A percentile compares a stretch with the other conserved stretches of the same genome.
Conservation (phyloP, 2,113 vertebrate species). For the Odocoileus virginianus region DNA sequence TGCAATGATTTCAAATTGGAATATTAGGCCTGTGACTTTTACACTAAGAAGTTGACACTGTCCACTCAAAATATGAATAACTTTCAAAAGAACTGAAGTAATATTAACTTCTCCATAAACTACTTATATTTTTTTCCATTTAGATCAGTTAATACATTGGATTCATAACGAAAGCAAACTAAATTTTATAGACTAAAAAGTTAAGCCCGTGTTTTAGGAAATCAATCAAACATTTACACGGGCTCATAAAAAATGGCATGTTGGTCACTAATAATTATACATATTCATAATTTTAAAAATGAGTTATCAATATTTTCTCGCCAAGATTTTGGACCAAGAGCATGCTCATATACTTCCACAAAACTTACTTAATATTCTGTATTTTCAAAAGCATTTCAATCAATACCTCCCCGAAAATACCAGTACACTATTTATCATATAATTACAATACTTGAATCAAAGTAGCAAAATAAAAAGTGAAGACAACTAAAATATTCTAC, state of each 20-base stretch:
- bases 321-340: background rate
- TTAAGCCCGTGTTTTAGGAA: slow-evolving; percentile 5
- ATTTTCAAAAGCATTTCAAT: background rate
- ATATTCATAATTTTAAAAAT: background rate
- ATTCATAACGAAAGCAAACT: background rate
- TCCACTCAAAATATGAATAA: background rate
- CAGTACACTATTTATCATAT: background rate
- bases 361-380: background rate
- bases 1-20: background rate
- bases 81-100: background rate
- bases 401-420: background rate
- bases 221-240: background rate
- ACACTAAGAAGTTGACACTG: background rate
- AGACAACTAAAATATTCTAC: background rate
- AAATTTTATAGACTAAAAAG: background rate
- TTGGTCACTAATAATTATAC: background rate
- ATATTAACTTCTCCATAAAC: background rate
- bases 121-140: background rate
- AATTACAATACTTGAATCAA: background rate
- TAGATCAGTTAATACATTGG: background rate
- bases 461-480: background rate
- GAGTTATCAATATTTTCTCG: background rate
- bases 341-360: background rate
- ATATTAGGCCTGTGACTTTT: background rate
- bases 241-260: background rate